These are phyloP conservation scores for Pyrocephalus nanus DNA, from an alignment of 2,797 vertebrate genomes.

Conservation along the genomic window DNA sequence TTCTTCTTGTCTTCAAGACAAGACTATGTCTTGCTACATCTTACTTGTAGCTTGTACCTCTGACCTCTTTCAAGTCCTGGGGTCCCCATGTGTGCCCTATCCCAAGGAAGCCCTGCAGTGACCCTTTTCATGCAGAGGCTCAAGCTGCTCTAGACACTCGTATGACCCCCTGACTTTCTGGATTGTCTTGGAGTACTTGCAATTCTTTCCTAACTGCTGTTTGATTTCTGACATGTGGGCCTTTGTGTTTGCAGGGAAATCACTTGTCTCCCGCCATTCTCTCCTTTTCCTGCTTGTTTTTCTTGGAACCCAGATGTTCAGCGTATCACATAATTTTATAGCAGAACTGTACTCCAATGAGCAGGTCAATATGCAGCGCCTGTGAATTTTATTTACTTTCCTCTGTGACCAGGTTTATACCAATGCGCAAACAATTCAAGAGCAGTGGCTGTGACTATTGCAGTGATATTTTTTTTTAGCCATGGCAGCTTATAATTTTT, in stretches of 20 bases:
- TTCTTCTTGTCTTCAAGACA: background rate
- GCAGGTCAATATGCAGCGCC: background rate
- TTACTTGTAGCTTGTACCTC: background rate
- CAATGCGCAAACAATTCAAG: background rate
- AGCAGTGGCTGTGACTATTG: background rate
- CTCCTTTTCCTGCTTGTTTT: background rate
- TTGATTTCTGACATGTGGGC: background rate
- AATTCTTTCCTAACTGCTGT: background rate
- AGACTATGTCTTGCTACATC: background rate
- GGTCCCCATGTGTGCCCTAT: background rate
- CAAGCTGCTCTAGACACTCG: background rate
- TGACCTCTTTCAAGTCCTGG: background rate
- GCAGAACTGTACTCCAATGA: background rate
- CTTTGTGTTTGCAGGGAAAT: background rate
- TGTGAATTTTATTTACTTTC: background rate
- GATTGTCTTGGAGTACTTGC: background rate
- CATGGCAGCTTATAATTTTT: background rate
- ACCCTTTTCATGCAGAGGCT: background rate
- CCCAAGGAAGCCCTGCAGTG: background rate
- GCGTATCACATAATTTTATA: background rate
- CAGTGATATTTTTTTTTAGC: background rate
- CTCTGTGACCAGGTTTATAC: background rate
- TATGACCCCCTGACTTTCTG: background rate
- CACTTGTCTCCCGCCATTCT: background rate
- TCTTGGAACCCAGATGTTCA: background rate